Percentiles rank a stretch among this genome's conserved stretches.
Conservation (phyloP, 2,888 invertebrate species). For the Acholoe squamosa region DNA sequence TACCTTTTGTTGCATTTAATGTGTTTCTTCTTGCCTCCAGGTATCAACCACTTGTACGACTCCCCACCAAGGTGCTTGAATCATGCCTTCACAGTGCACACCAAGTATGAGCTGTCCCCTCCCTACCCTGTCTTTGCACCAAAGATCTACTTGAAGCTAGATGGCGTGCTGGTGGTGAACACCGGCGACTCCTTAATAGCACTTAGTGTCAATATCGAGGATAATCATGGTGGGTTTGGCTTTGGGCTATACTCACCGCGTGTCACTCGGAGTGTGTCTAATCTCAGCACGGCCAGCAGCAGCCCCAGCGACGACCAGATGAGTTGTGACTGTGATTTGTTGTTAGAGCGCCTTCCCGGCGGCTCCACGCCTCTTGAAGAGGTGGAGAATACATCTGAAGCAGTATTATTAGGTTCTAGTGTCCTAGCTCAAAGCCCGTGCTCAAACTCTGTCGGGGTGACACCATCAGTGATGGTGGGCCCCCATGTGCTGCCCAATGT, state of each 20-base stretch:
- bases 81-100: conserved; percentile 95
- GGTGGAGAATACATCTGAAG: conserved; percentile 57
- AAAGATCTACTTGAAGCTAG: conserved; percentile 84
- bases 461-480: conserved; percentile 4
- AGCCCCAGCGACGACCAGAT: conserved; percentile 67
- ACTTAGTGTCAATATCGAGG: conserved; percentile 86
- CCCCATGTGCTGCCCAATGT: not conserved
- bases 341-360: not conserved
- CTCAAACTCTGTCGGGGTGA: conserved; percentile 44
- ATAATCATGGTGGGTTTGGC: conserved; percentile 77
- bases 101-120: conserved; percentile 93
- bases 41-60: conserved; percentile 61
- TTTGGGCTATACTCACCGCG: conserved; percentile 70
- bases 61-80: conserved; percentile 87
- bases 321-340: conserved; percentile 65
- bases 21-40: conserved; percentile 54
- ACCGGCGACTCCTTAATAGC: conserved; percentile 93
- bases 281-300: conserved; percentile 68
- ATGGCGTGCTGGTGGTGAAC: conserved; percentile 89
- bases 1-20: no score
- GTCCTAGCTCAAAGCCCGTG: conserved; percentile 65
- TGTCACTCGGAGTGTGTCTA: conserved; percentile 68
- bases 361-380: conserved; percentile 57
- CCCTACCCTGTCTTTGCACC: conserved; percentile 85
- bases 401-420: conserved; percentile 52